Evolutionary conservation across 2,113 vertebrate species (phyloP).

Genomic region (Zeus faber): DNA sequence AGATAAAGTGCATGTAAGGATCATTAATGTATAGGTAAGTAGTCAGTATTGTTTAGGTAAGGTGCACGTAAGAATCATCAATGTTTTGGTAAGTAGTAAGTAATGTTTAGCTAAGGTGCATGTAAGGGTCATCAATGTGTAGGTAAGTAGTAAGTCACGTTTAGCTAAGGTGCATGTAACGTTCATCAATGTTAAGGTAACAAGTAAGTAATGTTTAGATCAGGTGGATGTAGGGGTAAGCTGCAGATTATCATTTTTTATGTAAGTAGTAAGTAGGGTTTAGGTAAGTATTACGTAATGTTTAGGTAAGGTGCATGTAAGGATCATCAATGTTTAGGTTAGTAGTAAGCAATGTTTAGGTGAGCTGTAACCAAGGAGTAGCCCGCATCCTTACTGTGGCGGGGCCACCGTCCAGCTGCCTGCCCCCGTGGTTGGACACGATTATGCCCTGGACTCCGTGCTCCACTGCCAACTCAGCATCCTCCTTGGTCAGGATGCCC

Average conservation of each 20-base stretch:
- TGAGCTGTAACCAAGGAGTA: not conserved
- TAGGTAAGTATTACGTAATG: not conserved
- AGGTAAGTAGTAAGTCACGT: not conserved
- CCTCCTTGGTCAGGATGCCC: constrained; percentile 95
- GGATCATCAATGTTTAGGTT: not conserved
- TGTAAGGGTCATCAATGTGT: too few species aligned
- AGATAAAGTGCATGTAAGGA: too few species aligned
- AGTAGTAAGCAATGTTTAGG: not conserved
- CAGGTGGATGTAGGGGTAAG: too few species aligned
- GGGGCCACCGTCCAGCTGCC: constrained; percentile 89
- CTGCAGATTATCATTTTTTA: too few species aligned
- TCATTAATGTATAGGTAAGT: too few species aligned
- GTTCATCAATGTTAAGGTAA: too few species aligned
- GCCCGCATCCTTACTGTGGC: constrained; percentile 76
- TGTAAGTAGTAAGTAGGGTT: not conserved
- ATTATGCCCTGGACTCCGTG: constrained; percentile 89
- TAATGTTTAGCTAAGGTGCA: too few species aligned
- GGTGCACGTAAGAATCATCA: not conserved
- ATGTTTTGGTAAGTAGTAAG: not conserved
- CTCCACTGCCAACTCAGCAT: constrained; percentile 88
- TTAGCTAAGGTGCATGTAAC: not conserved
- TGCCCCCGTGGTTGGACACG: constrained; percentile 94
- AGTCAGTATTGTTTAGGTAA: too few species aligned
- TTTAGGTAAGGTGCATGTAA: not conserved
- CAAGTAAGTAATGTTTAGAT: too few species aligned